Percentiles rank a stretch among this genome's conserved stretches.
Evolutionary conservation across 2,797 vertebrate species (phyloP).

Genomic region (Lutjanus argentimaculatus): DNA sequence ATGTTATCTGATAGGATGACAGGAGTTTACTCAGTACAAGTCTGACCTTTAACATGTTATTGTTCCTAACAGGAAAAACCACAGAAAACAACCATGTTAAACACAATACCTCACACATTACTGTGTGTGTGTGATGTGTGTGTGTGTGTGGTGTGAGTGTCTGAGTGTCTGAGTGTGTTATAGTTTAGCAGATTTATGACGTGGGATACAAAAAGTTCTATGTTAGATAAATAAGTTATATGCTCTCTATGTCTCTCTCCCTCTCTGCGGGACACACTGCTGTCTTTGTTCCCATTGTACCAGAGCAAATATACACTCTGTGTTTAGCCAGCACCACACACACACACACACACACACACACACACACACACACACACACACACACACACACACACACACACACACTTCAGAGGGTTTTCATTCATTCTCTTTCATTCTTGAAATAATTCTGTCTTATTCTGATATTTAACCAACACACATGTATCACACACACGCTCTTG

Average conservation of each 20-base stretch:
- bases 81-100: slow-evolving; percentile 17
- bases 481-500: slow-evolving; percentile 12
- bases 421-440: slow-evolving; percentile 56
- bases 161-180: slow-evolving; percentile 27
- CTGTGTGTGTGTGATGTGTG: slow-evolving; percentile 3
- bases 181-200: slow-evolving; percentile 65
- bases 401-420: slow-evolving; percentile 9
- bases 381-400: slow-evolving; percentile 37
- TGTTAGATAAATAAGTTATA: slow-evolving; percentile 58
- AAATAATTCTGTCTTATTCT: slow-evolving; percentile 48
- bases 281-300: slow-evolving; percentile 80
- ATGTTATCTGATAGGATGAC: slow-evolving; percentile 6
- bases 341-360: slow-evolving; percentile 32
- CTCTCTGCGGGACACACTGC: slow-evolving; percentile 68
- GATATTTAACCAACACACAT: slow-evolving; percentile 46
- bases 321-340: slow-evolving; percentile 65
- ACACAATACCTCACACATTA: slow-evolving; percentile 42
- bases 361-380: slow-evolving; percentile 35
- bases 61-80: slow-evolving; percentile 42
- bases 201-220: slow-evolving; percentile 53
- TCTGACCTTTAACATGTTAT: slow-evolving; percentile 45
- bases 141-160: slow-evolving; percentile 10
- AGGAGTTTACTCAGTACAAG: background rate
- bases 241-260: slow-evolving; percentile 30
- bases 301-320: slow-evolving; percentile 73